Conservation (phyloP, 2,797 vertebrate genomes). For the Tapirus indicus region DNA sequence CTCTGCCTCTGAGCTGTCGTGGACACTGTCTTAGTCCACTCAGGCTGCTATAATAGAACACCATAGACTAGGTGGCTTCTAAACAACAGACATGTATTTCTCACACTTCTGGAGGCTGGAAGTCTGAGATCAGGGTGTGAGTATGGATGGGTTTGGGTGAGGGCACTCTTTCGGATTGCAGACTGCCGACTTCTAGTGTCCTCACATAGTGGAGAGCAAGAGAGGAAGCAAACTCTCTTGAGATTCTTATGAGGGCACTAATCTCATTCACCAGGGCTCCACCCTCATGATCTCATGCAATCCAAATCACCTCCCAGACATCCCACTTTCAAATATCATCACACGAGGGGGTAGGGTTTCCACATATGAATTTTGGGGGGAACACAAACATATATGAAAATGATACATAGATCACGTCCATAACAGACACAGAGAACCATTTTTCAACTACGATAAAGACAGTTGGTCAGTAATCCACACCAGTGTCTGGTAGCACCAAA, state of each 20-base stretch:
- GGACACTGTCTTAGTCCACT: not conserved
- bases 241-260: not conserved
- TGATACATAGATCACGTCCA: not conserved
- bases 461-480: not conserved
- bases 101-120: not conserved
- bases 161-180: not conserved
- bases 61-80: not conserved
- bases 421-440: not conserved
- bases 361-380: not conserved
- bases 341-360: not conserved
- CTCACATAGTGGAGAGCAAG: not conserved
- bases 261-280: not conserved
- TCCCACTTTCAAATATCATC: not conserved
- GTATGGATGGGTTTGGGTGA: not conserved
- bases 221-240: not conserved
- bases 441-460: not conserved
- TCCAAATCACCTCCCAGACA: not conserved
- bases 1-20: not conserved
- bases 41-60: too few relatives aligned
- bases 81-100: not conserved
- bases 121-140: not conserved
- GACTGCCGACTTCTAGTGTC: not conserved
- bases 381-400: not conserved
- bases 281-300: not conserved
- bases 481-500: not conserved